Evolutionary conservation across 2,888 invertebrate species (phyloP), one percentile per base, ranked within the genome.

Genomic region (Tridacna gigas): DNA sequence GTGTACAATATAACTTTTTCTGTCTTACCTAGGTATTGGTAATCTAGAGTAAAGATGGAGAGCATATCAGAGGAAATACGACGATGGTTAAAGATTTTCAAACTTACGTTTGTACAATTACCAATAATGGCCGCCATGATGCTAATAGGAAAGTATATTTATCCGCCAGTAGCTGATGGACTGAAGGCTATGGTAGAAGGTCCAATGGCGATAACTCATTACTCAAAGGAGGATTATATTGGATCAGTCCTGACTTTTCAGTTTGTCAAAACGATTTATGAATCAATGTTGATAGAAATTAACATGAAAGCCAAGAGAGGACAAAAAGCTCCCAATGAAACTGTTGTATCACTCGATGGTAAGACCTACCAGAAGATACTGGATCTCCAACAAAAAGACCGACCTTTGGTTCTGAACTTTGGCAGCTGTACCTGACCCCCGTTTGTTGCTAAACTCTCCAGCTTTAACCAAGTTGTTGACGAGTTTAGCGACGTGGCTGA

Each of bases 401-500:
- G 71, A 51, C 71, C 71, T 13, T 71, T 71, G 51, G 51, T 71
- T 20, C 71, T 71, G n/a, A 71, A 71, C 51, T 71, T 71, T 20
- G 71, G 71, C 25, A 71, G 71, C 51, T 71, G 71, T 47, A 71
- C 71, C 71, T 71, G 71, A 71, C 71, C 71, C 25, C 71, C 71
- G 25, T 71, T 71, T 51, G 51, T 71, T 9, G 71, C 71, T 71
- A 71, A 71, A 71, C 71, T 71, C 51, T 71, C 71, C 71, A 45
- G 37, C 71, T 71, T 71, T 71, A 71, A 71, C 45, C 11, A 51
- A 71, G 71, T 71, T 47, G 71, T 71, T 15, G 71, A 71, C 25
- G 71, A 71, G 71, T 71, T 71, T 71, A 71, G 71, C n/a, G 71
- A 71, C 51, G 71, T 71, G 12, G 71, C 71, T 15, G 71, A 71